A percentile compares a stretch with the other conserved stretches of the same genome.
Conservation (phyloP, 2,888 invertebrate genomes). For the Ennomos fuscantarius region DNA sequence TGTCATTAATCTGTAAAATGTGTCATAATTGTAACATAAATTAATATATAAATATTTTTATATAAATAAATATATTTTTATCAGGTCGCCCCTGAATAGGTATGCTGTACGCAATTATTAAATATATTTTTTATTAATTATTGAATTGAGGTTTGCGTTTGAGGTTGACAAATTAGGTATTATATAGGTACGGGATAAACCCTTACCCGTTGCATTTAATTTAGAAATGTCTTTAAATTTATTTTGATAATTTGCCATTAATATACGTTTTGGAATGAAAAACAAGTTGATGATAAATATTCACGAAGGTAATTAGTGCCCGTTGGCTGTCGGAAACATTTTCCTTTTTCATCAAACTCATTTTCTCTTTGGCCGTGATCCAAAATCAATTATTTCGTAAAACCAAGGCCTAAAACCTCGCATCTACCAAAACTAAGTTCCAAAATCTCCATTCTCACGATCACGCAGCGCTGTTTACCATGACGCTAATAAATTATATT, state of each 20-base stretch:
- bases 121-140: too few species aligned
- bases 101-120: too few species aligned
- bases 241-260: slow-evolving; percentile 5
- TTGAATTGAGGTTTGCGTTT: too few species aligned
- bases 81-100: too few species aligned
- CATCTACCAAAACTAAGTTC: slow-evolving; percentile 27
- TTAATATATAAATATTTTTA: too few species aligned
- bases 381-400: slow-evolving; percentile 15
- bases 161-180: too few species aligned
- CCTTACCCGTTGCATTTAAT: too few species aligned
- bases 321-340: slow-evolving; percentile 19
- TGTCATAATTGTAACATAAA: too few species aligned
- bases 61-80: too few species aligned
- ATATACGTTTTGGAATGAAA: neutral
- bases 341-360: slow-evolving; percentile 22
- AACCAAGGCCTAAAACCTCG: slow-evolving; percentile 9
- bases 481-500: slow-evolving; percentile 81
- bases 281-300: slow-evolving; percentile 17
- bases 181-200: too few species aligned
- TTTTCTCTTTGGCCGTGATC: slow-evolving; percentile 18
- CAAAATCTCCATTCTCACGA: slow-evolving; percentile 54
- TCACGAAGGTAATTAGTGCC: slow-evolving; percentile 14
- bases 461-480: slow-evolving; percentile 78
- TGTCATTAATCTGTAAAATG: too few species aligned
- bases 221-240: neutral